Evolutionary conservation across 2,113 vertebrate species (phyloP), one percentile per base, ranked within the genome.

Genomic region (Anguilla japonica): DNA sequence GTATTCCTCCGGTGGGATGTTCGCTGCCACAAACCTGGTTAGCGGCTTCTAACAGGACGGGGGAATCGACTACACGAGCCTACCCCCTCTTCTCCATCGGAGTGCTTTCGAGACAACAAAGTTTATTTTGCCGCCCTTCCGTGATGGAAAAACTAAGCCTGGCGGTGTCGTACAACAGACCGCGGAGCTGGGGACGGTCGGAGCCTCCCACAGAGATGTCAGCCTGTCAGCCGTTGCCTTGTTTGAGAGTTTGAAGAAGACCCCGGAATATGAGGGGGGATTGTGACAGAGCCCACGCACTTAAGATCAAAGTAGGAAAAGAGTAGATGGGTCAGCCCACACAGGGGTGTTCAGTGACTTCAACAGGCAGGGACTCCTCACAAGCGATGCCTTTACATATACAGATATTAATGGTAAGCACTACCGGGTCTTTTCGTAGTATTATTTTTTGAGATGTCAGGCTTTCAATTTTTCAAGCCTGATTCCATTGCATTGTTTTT

Each of bases 21-120:
- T 84, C 75, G 40, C 84, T 88, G 87, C 84, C 82, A 46, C 26
- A 41, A 16, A 85, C 80, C 87, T 75, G 88, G 89, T 89, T 88
- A 91, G 87, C 78, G 79, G 46, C 83, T 67, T 83, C 87, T 88
- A 87, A 84, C 88, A 86, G 82, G 88, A 87, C 9, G 46, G 22
- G 34, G 81, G 86, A 88, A 83, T 67, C 81, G 85, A 87, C 89
- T 34, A 14, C n/a, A 34, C n/a, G 71, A 75, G 71, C 34, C 71
- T 14, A 22, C n/a, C n/a, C n/a, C 18, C 71, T 2, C 71, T 75
- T 75, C 29, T 34, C n/a, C n/a, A 13, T 75, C n/a, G 1, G 26
- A 75, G 60, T 67, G 18, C 71, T 34, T 75, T 75, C 7, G 8
- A 11, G 13, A 13, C 50, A 53, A 14, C 11, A 13, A 53, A 11